Percentiles rank a stretch among this genome's conserved stretches.
Conservation (phyloP, 2,888 invertebrate species). For the Heliconius cydno region DNA sequence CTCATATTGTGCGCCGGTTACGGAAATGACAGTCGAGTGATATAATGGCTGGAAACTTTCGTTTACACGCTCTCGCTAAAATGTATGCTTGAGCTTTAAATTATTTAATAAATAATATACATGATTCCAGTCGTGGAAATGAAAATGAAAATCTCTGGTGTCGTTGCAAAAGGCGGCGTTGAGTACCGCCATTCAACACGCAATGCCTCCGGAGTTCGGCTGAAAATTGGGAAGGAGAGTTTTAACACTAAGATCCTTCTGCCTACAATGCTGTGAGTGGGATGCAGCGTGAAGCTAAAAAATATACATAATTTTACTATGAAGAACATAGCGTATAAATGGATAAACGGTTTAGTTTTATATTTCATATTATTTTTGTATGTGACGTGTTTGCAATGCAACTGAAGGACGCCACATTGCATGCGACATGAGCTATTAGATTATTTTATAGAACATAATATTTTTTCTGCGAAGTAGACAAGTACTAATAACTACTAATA, state of each 20-base stretch:
- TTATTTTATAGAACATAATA: background rate
- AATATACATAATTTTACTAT: conserved; percentile 6
- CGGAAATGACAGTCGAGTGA: conserved; percentile 59
- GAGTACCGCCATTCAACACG: too few relatives aligned
- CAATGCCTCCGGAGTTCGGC: too few relatives aligned
- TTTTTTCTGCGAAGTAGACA: conserved; percentile 10
- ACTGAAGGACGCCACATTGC: conserved; percentile 18
- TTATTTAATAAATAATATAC: conserved; percentile 25
- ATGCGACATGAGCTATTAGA: conserved; percentile 22
- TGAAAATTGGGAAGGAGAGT: too few relatives aligned
- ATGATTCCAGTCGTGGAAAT: too few relatives aligned
- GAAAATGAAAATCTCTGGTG: too few relatives aligned
- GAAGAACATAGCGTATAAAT: background rate
- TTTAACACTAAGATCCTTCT: too few relatives aligned
- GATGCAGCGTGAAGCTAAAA: background rate
- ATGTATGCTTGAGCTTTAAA: conserved; percentile 27
- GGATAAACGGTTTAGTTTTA: conserved; percentile 13
- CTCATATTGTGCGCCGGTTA: conserved; percentile 61
- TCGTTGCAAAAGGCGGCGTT: too few relatives aligned
- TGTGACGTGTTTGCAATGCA: conserved; percentile 10
- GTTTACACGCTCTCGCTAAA: conserved; percentile 37
- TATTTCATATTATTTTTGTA: conserved; percentile 1
- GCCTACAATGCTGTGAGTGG: too few relatives aligned
- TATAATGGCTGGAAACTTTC: conserved; percentile 41
- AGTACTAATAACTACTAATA: background rate